Percentiles rank a stretch among this genome's conserved stretches.
phyloP scores from a whole-genome alignment of 2,113 vertebrate genomes.

The Pungitius pungitius region DNA sequence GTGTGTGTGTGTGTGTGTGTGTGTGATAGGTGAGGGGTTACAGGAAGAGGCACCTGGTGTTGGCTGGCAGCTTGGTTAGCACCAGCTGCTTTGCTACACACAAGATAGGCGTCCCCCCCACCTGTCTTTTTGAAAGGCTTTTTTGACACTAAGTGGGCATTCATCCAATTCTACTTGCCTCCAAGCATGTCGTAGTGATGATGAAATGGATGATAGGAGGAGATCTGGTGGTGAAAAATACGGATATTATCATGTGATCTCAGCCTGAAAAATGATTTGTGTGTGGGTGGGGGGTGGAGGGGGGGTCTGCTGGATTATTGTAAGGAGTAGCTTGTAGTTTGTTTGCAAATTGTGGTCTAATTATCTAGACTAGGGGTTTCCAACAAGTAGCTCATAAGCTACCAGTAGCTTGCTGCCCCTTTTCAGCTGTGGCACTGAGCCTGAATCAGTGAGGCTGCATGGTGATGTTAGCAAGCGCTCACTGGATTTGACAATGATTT shows the following conservation, averaged over 20 bases:
- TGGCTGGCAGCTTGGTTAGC: slow-evolving; percentile 65
- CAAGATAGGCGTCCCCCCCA: slow-evolving; percentile 60
- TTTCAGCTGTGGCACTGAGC: neutral
- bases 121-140: slow-evolving; percentile 6
- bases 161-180: slow-evolving; percentile 1
- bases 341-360: slow-evolving; percentile 2
- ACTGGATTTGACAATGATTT: neutral
- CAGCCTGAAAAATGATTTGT: neutral
- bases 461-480: neutral
- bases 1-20: slow-evolving; percentile 36
- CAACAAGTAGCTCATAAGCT: neutral
- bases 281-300: neutral
- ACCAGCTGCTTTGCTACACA: slow-evolving; percentile 72
- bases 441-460: neutral
- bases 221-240: neutral
- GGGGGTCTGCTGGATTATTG: slow-evolving; percentile 5
- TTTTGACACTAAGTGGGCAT: neutral
- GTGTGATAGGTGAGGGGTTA: slow-evolving; percentile 40
- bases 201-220: slow-evolving; percentile 8
- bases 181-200: slow-evolving; percentile 5
- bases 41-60: slow-evolving; percentile 73
- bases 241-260: neutral
- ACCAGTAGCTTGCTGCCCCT: neutral
- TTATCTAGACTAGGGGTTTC: neutral
- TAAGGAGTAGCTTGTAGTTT: neutral